Evolutionary conservation across 2,113 vertebrate species (phyloP), one percentile per base, ranked within the genome.

Genomic region (Gobio gobio): DNA sequence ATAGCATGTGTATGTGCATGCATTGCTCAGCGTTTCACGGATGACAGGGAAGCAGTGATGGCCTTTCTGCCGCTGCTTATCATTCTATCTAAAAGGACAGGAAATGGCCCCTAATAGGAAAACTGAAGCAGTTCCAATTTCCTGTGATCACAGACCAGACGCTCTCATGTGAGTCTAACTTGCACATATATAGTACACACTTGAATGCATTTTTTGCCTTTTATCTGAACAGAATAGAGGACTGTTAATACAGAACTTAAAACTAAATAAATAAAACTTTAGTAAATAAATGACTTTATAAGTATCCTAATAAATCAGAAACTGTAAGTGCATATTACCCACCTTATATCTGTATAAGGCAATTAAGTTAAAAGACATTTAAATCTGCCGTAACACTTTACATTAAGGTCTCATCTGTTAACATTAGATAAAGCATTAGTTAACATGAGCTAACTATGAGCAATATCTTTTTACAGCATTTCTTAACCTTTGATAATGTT

Each of bases 51-150:
- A 54, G 74, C 82, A 85, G 80, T 79, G 26, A 86, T 89, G 40
- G 72, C 49, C 64, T 63, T 88, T 82, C 47, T 81, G 85, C 73
- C 83, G 18, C 84, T 82, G 86, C 89, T 78, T 89, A 87, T 93
- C 88, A 92, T 84, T 85, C 85, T 86, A 91, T 91, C 86, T 91
- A 83, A 87, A 79, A 81, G 76, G 54, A 77, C 86, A 90, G 90
- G 90, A 93, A 93, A 90, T 84, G 83, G 83, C 86, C 83, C 87
- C 90, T 90, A 90, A 90, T 88, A 91, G 87, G 74, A 86, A 79
- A 88, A 88, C 78, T 90, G 88, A 91, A 89, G 85, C 82, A 63
- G 79, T 78, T 87, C 89, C 88, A 90, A 82, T 83, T 93, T 93
- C 90, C 91, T 91, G 87, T 89, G 86, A 90, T 89, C 89, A 83